A percentile compares a stretch with the other conserved stretches of the same genome.
Conservation (phyloP, 2,797 vertebrate species). For the Ptychobarbus kaznakovi region DNA sequence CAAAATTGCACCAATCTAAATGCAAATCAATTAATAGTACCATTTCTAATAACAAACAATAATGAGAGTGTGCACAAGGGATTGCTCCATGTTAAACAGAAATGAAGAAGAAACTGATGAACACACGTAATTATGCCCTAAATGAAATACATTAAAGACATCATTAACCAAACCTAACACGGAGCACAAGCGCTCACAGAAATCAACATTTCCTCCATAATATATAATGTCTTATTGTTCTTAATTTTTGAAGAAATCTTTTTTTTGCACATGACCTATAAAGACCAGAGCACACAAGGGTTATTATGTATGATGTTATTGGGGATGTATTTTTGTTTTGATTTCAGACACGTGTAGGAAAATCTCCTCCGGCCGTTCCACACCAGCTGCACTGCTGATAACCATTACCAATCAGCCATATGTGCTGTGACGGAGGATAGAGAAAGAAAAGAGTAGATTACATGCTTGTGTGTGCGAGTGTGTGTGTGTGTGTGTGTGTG, state of each 20-base stretch:
- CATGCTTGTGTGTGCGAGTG: not conserved
- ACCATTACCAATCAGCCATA: conserved; percentile 49
- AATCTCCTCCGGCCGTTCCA: conserved; percentile 19
- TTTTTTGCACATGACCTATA: not conserved
- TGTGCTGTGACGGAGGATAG: conserved; percentile 29
- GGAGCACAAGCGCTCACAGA: not conserved
- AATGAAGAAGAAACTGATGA: not conserved
- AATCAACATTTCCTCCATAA: not conserved
- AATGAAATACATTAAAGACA: not conserved
- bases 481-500: conserved; percentile 18
- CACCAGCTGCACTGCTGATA: conserved; percentile 47
- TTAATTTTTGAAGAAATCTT: not conserved
- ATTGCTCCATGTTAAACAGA: not conserved
- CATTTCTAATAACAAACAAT: conserved; percentile 17
- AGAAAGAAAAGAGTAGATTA: conserved; percentile 7
- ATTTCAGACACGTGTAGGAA: conserved; percentile 33
- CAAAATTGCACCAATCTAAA: conserved; percentile 23
- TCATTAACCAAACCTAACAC: conserved; percentile 4
- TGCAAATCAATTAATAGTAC: conserved; percentile 32
- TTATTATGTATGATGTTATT: not conserved
- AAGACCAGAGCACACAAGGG: conserved; percentile 4
- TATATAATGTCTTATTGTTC: not conserved
- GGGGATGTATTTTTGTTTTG: conserved; percentile 1
- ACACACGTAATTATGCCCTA: not conserved
- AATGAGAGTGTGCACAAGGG: not conserved